Percentiles rank a stretch among this genome's conserved stretches.
These are phyloP conservation scores for Psammodynastes pulverulentus DNA, from an alignment of 2,113 vertebrate species.

Conservation along the genomic window DNA sequence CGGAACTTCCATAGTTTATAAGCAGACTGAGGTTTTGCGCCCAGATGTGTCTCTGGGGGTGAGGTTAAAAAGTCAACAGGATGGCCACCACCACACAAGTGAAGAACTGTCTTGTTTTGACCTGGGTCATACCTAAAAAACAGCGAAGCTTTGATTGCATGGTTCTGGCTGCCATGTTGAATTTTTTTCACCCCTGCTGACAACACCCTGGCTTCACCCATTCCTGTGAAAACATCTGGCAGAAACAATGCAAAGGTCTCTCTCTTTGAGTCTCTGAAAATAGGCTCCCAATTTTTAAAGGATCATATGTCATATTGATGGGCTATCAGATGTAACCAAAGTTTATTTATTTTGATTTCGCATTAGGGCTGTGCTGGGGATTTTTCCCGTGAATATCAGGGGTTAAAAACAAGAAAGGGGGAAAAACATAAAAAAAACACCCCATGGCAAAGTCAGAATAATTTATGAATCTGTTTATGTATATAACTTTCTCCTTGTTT, in stretches of 20 bases:
- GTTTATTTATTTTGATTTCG: not conserved
- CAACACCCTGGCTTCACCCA: not conserved
- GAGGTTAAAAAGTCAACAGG: not conserved
- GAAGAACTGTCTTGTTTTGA: not conserved
- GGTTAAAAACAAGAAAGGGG: not conserved
- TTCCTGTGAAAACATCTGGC: not conserved
- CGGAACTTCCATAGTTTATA: not conserved
- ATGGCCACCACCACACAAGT: not conserved
- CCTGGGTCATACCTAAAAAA: not conserved
- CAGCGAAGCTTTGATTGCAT: not conserved
- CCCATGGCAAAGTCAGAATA: not conserved
- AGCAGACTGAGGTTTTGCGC: not conserved
- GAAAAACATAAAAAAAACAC: not conserved
- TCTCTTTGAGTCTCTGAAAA: not conserved
- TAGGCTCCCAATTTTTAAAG: not conserved
- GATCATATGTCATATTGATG: not conserved
- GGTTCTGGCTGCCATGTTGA: not conserved
- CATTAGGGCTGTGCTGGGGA: not conserved
- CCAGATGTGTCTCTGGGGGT: not conserved
- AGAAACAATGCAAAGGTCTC: not conserved
- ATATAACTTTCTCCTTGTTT: not conserved
- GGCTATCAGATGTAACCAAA: not conserved
- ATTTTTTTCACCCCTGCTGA: not conserved
- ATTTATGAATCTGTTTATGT: not conserved
- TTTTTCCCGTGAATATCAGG: not conserved